Conservation (phyloP, 1,140 invertebrate species). For the Pseudomyrmex concolor region DNA sequence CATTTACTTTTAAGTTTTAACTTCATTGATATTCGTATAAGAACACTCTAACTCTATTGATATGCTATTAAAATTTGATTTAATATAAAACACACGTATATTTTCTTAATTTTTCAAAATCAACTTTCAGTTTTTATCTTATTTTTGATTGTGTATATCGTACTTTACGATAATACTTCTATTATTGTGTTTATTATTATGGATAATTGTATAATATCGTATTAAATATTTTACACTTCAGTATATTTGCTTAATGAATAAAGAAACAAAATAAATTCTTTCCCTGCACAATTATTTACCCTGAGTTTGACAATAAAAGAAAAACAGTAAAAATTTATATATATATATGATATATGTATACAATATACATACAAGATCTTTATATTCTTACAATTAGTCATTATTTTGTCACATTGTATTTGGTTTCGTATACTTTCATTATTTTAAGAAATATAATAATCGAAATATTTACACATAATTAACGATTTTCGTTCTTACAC, state of each 20-base stretch:
- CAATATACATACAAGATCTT: neutral
- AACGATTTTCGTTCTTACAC: neutral
- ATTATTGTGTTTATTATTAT: constrained; percentile 52
- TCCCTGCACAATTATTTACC: constrained; percentile 43
- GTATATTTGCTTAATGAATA: constrained; percentile 59
- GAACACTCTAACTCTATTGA: neutral
- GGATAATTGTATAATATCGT: constrained; percentile 44
- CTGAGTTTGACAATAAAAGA: constrained; percentile 21
- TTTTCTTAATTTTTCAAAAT: constrained; percentile 25
- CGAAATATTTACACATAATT: constrained; percentile 52
- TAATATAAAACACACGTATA: constrained; percentile 8
- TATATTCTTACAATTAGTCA: constrained; percentile 23
- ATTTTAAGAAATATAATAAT: neutral
- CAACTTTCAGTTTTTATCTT: constrained; percentile 19
- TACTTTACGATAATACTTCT: constrained; percentile 37
- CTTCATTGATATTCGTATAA: constrained; percentile 7
- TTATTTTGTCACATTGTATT: constrained; percentile 74
- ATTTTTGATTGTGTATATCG: constrained; percentile 42
- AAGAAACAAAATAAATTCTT: constrained; percentile 39
- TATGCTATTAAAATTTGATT: constrained; percentile 20
- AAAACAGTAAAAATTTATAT: too few species aligned
- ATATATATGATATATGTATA: neutral
- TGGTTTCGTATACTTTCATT: constrained; percentile 62
- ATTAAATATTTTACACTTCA: constrained; percentile 54
- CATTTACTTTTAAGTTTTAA: constrained; percentile 22